Percentiles rank a stretch among this genome's conserved stretches.
Evolutionary conservation across 2,113 vertebrate genomes (phyloP).

Genomic region (Monarcha castaneiventris): DNA sequence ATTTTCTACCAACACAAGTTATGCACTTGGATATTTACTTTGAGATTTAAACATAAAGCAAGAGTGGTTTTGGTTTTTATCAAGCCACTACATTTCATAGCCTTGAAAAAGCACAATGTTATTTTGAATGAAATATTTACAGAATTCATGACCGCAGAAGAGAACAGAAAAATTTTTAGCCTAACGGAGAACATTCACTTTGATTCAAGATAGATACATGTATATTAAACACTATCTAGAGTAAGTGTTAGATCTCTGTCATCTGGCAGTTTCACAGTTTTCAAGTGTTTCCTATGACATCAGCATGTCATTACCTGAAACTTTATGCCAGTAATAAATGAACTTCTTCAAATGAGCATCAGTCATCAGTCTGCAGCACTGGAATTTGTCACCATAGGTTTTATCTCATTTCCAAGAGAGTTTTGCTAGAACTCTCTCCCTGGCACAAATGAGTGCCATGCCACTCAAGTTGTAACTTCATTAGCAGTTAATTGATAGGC

Average conservation of each 20-base stretch:
- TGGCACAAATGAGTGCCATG: neutral
- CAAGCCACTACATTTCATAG: neutral
- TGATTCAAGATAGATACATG: neutral
- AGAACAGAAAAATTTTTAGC: slow-evolving; percentile 24
- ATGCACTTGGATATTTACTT: neutral
- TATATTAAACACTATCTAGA: neutral
- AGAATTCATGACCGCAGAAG: slow-evolving; percentile 37
- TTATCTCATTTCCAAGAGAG: neutral
- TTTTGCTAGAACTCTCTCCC: neutral
- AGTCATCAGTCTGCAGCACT: neutral
- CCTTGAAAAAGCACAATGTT: slow-evolving; percentile 3
- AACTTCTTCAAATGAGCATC: neutral
- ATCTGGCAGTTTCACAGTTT: neutral
- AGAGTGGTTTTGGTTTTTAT: neutral
- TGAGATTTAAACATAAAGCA: slow-evolving; percentile 9
- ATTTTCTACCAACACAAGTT: slow-evolving; percentile 5
- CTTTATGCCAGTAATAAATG: neutral
- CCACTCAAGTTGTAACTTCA: neutral
- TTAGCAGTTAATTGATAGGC: neutral
- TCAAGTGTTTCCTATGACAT: neutral
- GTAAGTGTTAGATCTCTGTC: neutral
- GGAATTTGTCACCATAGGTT: neutral
- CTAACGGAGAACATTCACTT: neutral
- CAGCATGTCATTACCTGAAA: neutral
- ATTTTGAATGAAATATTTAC: slow-evolving; percentile 26